A percentile compares a stretch with the other conserved stretches of the same genome.
Evolutionary conservation across 2,888 invertebrate species (phyloP).

Genomic region (Apotomis betuletana): DNA sequence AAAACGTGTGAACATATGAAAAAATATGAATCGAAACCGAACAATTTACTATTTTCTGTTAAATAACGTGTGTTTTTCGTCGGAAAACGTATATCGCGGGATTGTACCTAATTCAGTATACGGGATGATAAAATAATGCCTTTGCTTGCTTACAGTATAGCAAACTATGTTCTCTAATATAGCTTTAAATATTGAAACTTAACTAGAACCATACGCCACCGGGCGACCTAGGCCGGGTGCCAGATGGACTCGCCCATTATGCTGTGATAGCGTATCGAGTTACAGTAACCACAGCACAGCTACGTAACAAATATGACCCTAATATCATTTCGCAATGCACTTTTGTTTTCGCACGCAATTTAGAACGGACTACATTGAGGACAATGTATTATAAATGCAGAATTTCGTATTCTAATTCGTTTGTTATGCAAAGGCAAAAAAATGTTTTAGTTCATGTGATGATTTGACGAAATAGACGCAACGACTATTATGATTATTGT

Average conservation of each 20-base stretch:
- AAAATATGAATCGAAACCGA: too few relatives aligned
- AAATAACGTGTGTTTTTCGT: too few relatives aligned
- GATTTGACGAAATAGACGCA: background rate
- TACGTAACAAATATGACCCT: conserved; percentile 39
- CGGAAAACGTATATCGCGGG: too few relatives aligned
- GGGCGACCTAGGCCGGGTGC: conserved; percentile 54
- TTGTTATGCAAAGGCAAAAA: conserved; percentile 23
- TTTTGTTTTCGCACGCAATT: conserved; percentile 28
- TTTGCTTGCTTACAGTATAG: too few relatives aligned
- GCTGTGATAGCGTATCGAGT: conserved; percentile 35
- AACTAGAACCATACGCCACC: conserved; percentile 20
- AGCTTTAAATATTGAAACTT: background rate
- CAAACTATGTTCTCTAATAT: too few relatives aligned
- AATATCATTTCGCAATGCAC: conserved; percentile 40
- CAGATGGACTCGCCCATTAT: conserved; percentile 46
- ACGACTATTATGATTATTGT: too few relatives aligned
- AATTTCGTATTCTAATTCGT: conserved; percentile 13
- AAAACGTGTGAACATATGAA: too few relatives aligned
- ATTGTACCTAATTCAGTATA: too few relatives aligned
- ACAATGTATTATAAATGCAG: conserved; percentile 23
- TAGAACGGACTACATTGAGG: conserved; percentile 20
- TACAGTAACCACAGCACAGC: conserved; percentile 28
- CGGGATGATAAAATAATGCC: too few relatives aligned
- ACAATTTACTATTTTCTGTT: too few relatives aligned
- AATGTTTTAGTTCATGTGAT: background rate